Conservation (phyloP, 2,113 vertebrate species). For the Athene cunicularia region DNA sequence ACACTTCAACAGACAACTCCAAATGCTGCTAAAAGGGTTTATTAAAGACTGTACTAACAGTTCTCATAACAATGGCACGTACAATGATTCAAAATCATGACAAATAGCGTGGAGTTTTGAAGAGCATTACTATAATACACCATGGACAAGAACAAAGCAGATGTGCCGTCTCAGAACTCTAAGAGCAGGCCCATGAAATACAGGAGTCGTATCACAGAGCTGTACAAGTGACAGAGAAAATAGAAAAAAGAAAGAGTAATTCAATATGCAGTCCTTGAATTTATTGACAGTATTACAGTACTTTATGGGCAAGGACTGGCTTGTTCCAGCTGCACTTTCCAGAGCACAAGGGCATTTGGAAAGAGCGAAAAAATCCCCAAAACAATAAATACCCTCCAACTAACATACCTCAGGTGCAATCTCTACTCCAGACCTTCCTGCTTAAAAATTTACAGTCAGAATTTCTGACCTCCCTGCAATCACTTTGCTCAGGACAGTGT, state of each 20-base stretch:
- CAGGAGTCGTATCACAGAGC: constrained; percentile 48
- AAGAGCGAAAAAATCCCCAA: constrained; percentile 52
- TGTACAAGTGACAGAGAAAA: constrained; percentile 60
- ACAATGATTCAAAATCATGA: constrained; percentile 70
- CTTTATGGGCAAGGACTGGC: constrained; percentile 42
- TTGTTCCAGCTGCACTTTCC: constrained; percentile 35
- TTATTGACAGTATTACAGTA: constrained; percentile 62
- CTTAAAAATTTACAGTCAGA: constrained; percentile 8
- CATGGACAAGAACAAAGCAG: constrained; percentile 38
- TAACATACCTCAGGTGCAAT: background rate
- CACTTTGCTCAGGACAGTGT: constrained; percentile 32
- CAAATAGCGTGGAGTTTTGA: constrained; percentile 34
- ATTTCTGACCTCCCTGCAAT: constrained; percentile 34
- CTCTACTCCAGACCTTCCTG: background rate
- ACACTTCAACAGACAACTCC: background rate
- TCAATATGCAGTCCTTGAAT: constrained; percentile 43
- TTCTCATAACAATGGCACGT: constrained; percentile 73
- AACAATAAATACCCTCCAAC: background rate
- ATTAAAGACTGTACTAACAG: constrained; percentile 74
- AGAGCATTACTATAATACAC: constrained; percentile 3
- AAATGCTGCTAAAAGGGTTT: constrained; percentile 76
- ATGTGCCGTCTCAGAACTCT: constrained; percentile 47
- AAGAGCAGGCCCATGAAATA: constrained; percentile 53
- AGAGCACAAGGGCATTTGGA: constrained; percentile 42
- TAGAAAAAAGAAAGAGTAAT: constrained; percentile 33